These are phyloP conservation scores for Octomys mimax DNA, from an alignment of 2,797 vertebrate genomes.

Conservation along the genomic window DNA sequence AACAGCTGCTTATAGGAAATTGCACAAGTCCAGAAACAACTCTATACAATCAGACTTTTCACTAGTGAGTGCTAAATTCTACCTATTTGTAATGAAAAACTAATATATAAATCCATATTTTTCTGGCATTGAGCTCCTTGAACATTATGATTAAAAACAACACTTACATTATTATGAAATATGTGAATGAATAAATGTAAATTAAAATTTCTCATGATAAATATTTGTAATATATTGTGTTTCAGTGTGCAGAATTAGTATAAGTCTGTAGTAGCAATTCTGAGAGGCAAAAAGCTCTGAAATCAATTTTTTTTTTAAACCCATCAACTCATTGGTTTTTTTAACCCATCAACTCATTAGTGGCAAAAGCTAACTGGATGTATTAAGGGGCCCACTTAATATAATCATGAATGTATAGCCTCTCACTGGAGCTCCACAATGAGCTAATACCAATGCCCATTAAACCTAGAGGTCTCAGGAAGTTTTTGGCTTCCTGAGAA, in stretches of 20 bases:
- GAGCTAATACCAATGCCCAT: background rate
- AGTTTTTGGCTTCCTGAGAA: too few relatives aligned
- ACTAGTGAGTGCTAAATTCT: background rate
- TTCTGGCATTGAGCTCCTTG: background rate
- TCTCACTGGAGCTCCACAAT: background rate
- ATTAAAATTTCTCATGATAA: background rate
- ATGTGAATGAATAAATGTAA: background rate
- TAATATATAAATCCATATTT: background rate
- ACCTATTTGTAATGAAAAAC: background rate
- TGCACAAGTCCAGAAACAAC: background rate
- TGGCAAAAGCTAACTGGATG: background rate
- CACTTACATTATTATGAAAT: constrained; percentile 6
- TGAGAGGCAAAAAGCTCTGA: background rate
- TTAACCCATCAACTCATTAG: background rate
- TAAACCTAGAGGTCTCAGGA: background rate
- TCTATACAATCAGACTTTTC: background rate
- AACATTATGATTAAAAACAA: background rate
- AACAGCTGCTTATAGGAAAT: background rate
- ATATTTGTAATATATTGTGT: constrained; percentile 1
- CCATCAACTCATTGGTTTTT: background rate
- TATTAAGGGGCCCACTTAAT: background rate
- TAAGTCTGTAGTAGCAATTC: background rate
- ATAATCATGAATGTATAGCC: background rate
- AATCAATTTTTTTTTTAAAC: background rate
- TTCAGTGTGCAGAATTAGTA: background rate